Conservation (phyloP, 2,113 vertebrate species). For the Varanus salvator region DNA sequence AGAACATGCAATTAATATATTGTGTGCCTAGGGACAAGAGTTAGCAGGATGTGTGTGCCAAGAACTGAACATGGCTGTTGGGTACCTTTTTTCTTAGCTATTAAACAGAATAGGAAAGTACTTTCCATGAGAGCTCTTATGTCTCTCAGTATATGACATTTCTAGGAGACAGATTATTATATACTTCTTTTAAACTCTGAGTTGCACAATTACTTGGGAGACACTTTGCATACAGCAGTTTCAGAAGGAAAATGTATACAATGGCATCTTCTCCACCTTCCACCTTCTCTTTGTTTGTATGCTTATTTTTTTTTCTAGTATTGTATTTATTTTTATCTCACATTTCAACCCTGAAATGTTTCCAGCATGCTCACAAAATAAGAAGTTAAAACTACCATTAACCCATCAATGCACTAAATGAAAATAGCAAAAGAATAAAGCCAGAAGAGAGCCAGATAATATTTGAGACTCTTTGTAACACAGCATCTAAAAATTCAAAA, state of each 20-base stretch:
- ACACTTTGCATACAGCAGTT: neutral
- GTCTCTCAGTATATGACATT: neutral
- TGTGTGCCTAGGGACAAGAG: constrained; percentile 7
- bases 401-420: neutral
- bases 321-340: neutral
- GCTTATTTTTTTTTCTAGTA: neutral
- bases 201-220: constrained; percentile 28
- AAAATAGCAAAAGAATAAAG: neutral
- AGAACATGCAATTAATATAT: constrained; percentile 48
- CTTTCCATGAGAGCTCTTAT: constrained; percentile 10
- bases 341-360: neutral
- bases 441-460: neutral
- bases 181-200: neutral
- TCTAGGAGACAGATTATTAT: constrained; percentile 14
- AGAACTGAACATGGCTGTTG: neutral
- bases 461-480: neutral
- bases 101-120: neutral
- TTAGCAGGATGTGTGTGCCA: neutral
- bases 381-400: neutral
- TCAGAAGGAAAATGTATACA: neutral
- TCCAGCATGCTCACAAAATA: neutral
- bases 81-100: neutral
- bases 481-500: neutral
- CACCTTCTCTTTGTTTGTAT: neutral
- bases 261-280: constrained; percentile 12